Percentiles rank a stretch among this genome's conserved stretches.
Evolutionary conservation across 2,888 invertebrate genomes (phyloP).

Genomic region (Abscondita cerata): DNA sequence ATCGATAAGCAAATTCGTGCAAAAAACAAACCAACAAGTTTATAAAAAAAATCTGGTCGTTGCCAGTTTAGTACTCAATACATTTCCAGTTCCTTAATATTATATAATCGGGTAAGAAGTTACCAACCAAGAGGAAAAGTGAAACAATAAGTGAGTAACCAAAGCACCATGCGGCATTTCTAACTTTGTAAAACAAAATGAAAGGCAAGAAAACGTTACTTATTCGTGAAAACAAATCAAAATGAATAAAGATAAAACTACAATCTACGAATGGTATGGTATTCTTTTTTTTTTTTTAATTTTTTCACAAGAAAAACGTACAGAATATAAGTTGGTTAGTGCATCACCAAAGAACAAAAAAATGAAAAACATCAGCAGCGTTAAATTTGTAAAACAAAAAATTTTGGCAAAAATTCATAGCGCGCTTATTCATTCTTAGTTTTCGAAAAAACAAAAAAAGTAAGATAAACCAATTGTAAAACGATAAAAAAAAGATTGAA

Average conservation of each 20-base stretch:
- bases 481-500: conserved; percentile 24
- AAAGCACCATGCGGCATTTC: conserved; percentile 36
- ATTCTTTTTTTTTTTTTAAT: neutral
- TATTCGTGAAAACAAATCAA: neutral
- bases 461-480: neutral
- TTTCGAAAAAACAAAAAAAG: neutral
- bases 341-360: conserved; percentile 31
- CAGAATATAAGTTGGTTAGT: conserved; percentile 32
- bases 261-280: conserved; percentile 27
- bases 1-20: conserved; percentile 23
- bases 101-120: conserved; percentile 19
- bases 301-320: neutral
- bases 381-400: conserved; percentile 19
- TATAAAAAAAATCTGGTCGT: conserved; percentile 25
- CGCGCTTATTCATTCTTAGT: conserved; percentile 27
- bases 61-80: conserved; percentile 15
- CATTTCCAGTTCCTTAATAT: conserved; percentile 29
- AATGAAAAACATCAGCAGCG: conserved; percentile 30
- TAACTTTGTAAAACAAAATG: conserved; percentile 19
- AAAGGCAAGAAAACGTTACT: conserved; percentile 20
- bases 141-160: conserved; percentile 22
- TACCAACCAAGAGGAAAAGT: conserved; percentile 18
- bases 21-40: conserved; percentile 34
- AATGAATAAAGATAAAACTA: conserved; percentile 24
- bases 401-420: conserved; percentile 11